Conservation (phyloP, 2,888 invertebrate species). For the Catocala sponsa region DNA sequence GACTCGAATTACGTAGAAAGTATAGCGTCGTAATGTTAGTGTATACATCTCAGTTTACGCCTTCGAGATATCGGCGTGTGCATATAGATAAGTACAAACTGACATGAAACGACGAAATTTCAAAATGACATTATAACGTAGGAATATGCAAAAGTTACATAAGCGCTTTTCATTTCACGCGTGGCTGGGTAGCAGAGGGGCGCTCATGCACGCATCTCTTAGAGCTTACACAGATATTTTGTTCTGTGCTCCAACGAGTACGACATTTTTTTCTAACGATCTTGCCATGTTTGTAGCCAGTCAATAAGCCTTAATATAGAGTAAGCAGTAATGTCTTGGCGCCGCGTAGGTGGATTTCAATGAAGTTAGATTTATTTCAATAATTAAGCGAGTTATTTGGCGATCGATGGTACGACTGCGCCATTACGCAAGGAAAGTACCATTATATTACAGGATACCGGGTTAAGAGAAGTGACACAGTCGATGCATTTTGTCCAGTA, state of each 20-base stretch:
- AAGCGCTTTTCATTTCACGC: constrained; percentile 30
- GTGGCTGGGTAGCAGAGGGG: constrained; percentile 13
- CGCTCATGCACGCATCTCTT: constrained; percentile 17
- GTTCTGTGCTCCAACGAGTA: constrained; percentile 12
- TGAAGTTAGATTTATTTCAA: too few relatives aligned
- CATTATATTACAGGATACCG: too few relatives aligned
- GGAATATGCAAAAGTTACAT: constrained; percentile 31
- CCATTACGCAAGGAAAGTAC: too few relatives aligned
- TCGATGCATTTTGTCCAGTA: too few relatives aligned
- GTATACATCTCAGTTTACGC: too few relatives aligned
- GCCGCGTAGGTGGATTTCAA: too few relatives aligned
- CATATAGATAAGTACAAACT: constrained; percentile 1
- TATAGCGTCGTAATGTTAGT: too few relatives aligned
- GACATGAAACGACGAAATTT: constrained; percentile 14
- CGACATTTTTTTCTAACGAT: constrained; percentile 3
- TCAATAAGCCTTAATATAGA: not conserved
- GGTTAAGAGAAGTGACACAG: too few relatives aligned
- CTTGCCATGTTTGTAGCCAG: not conserved
- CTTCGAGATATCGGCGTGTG: too few relatives aligned
- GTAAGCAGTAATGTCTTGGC: not conserved
- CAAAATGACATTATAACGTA: constrained; percentile 11
- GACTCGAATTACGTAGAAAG: too few relatives aligned
- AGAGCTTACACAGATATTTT: constrained; percentile 13
- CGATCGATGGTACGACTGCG: too few relatives aligned
- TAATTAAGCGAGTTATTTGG: too few relatives aligned